Conservation (phyloP, 2,888 invertebrate species). For the Desoria tigrina region DNA sequence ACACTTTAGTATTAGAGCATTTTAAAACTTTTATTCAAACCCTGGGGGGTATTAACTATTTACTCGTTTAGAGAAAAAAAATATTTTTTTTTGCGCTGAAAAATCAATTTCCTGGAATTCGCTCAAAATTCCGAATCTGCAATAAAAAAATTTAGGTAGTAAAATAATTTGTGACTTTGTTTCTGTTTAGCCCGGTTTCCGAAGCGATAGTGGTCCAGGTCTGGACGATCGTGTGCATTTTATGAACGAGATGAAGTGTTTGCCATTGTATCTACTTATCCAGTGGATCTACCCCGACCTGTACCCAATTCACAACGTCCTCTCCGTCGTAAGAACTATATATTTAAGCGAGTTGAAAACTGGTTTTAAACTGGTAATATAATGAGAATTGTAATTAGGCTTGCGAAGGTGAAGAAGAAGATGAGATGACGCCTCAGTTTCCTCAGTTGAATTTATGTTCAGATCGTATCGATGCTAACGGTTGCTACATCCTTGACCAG, state of each 20-base stretch:
- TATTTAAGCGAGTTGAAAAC: slow-evolving; percentile 57
- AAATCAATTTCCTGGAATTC: no score
- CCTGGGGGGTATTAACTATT: no score
- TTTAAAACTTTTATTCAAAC: no score
- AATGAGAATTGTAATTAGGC: slow-evolving; percentile 1
- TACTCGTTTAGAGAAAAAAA: not conserved
- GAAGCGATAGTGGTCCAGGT: slow-evolving; percentile 81
- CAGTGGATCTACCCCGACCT: slow-evolving; percentile 88
- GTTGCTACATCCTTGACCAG: slow-evolving; percentile 88
- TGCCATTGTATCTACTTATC: slow-evolving; percentile 78
- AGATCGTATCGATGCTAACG: slow-evolving; percentile 69
- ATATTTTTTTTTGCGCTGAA: no score
- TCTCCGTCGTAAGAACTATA: slow-evolving; percentile 62
- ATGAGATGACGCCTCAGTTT: slow-evolving; percentile 59
- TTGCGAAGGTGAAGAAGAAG: slow-evolving; percentile 29
- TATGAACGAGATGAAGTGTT: slow-evolving; percentile 89
- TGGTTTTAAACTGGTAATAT: no score
- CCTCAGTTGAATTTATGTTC: slow-evolving; percentile 82
- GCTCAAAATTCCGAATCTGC: no score
- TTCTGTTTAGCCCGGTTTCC: slow-evolving; percentile 74
- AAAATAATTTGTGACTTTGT: slow-evolving; percentile 29
- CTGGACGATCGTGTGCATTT: slow-evolving; percentile 90
- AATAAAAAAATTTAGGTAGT: not conserved
- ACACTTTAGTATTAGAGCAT: not conserved
- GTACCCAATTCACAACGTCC: slow-evolving; percentile 79